phyloP scores from a whole-genome alignment of 2,888 invertebrate species.

The Seira ritae region DNA sequence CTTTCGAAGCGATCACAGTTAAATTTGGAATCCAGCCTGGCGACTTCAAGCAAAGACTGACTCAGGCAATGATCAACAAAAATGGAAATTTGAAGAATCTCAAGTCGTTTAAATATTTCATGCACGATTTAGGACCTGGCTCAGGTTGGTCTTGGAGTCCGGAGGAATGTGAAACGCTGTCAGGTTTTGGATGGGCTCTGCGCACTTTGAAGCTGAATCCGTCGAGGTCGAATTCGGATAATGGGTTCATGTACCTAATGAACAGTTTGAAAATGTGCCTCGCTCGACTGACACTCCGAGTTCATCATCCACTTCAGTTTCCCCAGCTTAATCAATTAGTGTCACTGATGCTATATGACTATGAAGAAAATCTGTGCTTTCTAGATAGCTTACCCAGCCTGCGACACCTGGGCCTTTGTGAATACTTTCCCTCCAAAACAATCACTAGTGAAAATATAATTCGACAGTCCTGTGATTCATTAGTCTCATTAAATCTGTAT shows the following conservation, averaged over 20 bases:
- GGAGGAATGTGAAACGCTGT: conserved; percentile 58
- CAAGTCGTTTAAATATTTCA: conserved; percentile 64
- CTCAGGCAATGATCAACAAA: conserved; percentile 50
- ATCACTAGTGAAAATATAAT: conserved; percentile 64
- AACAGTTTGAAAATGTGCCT: conserved; percentile 37
- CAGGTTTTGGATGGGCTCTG: conserved; percentile 47
- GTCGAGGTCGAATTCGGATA: conserved; percentile 33
- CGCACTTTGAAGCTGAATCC: conserved; percentile 64
- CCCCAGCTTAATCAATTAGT: conserved; percentile 42
- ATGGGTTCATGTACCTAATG: conserved; percentile 55
- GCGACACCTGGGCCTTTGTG: conserved; percentile 62
- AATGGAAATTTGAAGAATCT: conserved; percentile 47
- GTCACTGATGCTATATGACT: conserved; percentile 60
- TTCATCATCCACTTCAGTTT: conserved; percentile 62
- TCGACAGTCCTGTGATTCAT: conserved; percentile 26
- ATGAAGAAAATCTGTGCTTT: conserved; percentile 65
- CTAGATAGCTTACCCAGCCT: conserved; percentile 57
- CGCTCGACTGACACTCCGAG: conserved; percentile 52
- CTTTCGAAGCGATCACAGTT: conserved; percentile 55
- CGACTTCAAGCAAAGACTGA: conserved; percentile 58
- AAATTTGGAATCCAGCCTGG: conserved; percentile 65
- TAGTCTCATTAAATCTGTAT: conserved; percentile 61
- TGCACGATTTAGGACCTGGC: conserved; percentile 65
- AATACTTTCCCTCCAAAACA: conserved; percentile 62
- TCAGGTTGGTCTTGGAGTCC: conserved; percentile 65